Evolutionary conservation across 1,140 invertebrate species (phyloP), one percentile per base, ranked within the genome.

Genomic region (Heliothis virescens): DNA sequence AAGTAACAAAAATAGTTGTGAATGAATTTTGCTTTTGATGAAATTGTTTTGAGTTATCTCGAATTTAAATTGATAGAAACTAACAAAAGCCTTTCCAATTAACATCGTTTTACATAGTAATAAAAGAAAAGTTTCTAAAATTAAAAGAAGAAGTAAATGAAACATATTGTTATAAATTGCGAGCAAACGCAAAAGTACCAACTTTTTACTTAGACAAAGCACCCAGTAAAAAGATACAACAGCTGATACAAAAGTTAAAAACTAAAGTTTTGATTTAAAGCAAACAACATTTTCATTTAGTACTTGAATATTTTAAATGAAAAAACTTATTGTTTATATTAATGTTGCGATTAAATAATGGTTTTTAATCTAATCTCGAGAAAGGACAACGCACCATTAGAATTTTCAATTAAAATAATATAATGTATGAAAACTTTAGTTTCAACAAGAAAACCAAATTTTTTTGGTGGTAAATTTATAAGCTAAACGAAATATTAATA

Each of bases 171-270:
- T 16, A 57, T 10, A 65, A 47, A 16, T 65, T 47, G 15, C 34
- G n/a, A 16, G 34, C 16, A 10, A 65, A 65, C 62, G 34, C 52
- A 16, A 55, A 55, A 55, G 47, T 71, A 55, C 13, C 1, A 55
- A 71, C 41, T 71, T 55, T 71, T 53, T 34, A 71, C 67, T 71
- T 53, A 21, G 26, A 71, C 67, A 71, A 65, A 55, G 41, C 50
- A 53, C 29, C n/a, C 63, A 26, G 48, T 34, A 34, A 34, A 65
- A 34, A 71, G 50, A 71, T 71, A n/a, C 67, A 55, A 55, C 67
- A 71, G 67, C 67, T 55, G 67, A 55, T 55, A 55, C 67, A n/a
- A 53, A 71, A 55, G 26, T 69, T 48, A 69, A 71, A 71, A 71
- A 47, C 21, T 34, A 53, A 71, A 71, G 48, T 71, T 71, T 29